Percentiles rank a stretch among this genome's conserved stretches.
phyloP scores from a whole-genome alignment of 2,888 invertebrate genomes.

The Tenthredo amoena region DNA sequence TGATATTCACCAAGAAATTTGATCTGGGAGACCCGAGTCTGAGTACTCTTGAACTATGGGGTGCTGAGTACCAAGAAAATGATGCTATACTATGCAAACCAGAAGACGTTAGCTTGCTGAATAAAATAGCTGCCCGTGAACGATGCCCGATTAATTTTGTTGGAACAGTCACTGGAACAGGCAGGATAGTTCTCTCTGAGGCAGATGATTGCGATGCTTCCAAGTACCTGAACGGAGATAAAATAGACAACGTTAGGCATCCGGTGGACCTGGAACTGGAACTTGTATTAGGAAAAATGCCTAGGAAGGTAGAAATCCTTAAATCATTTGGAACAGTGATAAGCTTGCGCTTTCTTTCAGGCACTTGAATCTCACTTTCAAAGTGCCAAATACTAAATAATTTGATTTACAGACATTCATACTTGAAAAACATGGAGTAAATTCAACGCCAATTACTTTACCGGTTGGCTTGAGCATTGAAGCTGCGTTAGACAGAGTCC shows the following conservation, averaged over 20 bases:
- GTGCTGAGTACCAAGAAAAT: constrained; percentile 98
- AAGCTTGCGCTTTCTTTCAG: background rate
- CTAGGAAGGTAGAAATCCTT: constrained; percentile 81
- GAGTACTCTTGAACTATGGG: constrained; percentile 96
- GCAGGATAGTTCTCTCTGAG: constrained; percentile 86
- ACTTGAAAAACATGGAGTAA: constrained; percentile 79
- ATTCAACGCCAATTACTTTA: constrained; percentile 80
- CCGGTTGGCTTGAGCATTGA: constrained; percentile 82
- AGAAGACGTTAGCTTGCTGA: constrained; percentile 83
- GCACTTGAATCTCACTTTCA: constrained; percentile 21
- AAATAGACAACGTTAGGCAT: constrained; percentile 79
- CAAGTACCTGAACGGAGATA: constrained; percentile 73
- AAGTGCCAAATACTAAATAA: background rate
- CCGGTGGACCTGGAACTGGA: constrained; percentile 95
- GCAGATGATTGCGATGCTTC: constrained; percentile 79
- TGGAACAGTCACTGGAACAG: constrained; percentile 93
- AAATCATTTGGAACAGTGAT: background rate
- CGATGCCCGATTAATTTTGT: constrained; percentile 96
- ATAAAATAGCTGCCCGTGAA: constrained; percentile 90
- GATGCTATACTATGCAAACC: constrained; percentile 91
- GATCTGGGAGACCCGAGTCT: constrained; percentile 97
- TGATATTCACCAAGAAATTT: constrained; percentile 92
- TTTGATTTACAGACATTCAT: constrained; percentile 80
- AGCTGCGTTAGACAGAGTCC: constrained; percentile 87
- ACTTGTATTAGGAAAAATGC: constrained; percentile 93